Percentiles rank a stretch among this genome's conserved stretches.
phyloP scores from a whole-genome alignment of 2,113 vertebrate species.

The Paradoxurus hermaphroditus region DNA sequence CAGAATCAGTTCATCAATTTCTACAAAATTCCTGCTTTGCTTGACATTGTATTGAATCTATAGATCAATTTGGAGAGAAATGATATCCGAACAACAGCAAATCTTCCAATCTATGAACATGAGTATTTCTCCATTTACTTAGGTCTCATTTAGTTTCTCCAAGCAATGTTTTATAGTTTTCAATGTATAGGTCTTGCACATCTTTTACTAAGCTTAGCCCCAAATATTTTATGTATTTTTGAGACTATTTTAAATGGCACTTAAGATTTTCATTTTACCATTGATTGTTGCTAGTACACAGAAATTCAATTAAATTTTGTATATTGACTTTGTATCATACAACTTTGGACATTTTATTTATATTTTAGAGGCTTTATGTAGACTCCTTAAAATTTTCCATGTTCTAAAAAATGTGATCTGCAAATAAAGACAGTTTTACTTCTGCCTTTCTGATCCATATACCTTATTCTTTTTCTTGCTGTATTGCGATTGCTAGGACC shows the following conservation, averaged over 20 bases:
- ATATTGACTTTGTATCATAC: background rate
- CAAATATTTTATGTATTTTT: background rate
- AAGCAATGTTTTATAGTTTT: background rate
- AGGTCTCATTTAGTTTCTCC: background rate
- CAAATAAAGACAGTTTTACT: background rate
- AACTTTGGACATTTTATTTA: background rate
- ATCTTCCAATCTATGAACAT: background rate
- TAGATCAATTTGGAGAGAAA: background rate
- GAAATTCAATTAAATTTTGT: background rate
- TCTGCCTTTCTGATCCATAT: background rate
- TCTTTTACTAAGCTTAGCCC: background rate
- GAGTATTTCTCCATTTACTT: background rate
- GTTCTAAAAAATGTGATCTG: background rate
- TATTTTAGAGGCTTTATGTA: background rate
- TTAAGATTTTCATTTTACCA: background rate
- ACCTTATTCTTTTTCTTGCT: background rate
- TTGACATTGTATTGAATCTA: background rate
- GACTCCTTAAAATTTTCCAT: background rate
- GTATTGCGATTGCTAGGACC: background rate
- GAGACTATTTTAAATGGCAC: background rate
- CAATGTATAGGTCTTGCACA: background rate
- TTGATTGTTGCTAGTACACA: background rate
- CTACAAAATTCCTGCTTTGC: background rate
- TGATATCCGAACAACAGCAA: background rate
- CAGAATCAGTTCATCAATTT: background rate